Evolutionary conservation across 2,888 invertebrate genomes (phyloP), one percentile per base, ranked within the genome.

Genomic region (Amphipyra tragopoginis): DNA sequence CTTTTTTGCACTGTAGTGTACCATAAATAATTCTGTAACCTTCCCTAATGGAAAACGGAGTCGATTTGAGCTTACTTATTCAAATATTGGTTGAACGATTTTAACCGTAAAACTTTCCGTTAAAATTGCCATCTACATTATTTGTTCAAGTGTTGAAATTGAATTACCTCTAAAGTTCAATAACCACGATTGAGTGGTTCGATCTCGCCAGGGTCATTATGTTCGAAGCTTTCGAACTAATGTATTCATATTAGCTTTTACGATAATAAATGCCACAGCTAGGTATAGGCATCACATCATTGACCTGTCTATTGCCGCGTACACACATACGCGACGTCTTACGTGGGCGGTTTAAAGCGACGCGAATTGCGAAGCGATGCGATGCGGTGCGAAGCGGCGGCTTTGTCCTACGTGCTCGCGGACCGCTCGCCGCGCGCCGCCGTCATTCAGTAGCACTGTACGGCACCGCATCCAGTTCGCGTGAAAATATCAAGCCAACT

Each of bases 201-300:
- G 8, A 45, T 49, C 44, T 0, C 10, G 21, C 45, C 33, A 43
- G 51, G 21, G 21, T 50, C 33, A 43, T 59, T 69, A 45, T 21
- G 62, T 33, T 53, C 33, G 14, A 39, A 36, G 10, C 36, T 42
- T 26, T 48, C 48, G 48, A 52, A 44, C 38, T 48, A 68, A 52
- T 48, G 40, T 54, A 69, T 54, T 62, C 52, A 68, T 68, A 66
- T 60, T 40, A 68, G 38, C 13, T 68, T 52, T 55, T 40, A 56
- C 21, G 40, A 29, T 51, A 47, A 26, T 47, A 47, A 21, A 21
- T 21, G 21, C 21, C 21, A 21, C 21, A 21, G 3, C 2, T 21
- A 21, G 3, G 21, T 3, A 21, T 21, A 2, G 21, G 1, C 21
- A 21, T 21, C 21, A 21, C 21, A 21, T 2, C 3, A 21, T 2